Conservation (phyloP, 2,797 vertebrate species). For the Kryptolebias ocellatus region DNA sequence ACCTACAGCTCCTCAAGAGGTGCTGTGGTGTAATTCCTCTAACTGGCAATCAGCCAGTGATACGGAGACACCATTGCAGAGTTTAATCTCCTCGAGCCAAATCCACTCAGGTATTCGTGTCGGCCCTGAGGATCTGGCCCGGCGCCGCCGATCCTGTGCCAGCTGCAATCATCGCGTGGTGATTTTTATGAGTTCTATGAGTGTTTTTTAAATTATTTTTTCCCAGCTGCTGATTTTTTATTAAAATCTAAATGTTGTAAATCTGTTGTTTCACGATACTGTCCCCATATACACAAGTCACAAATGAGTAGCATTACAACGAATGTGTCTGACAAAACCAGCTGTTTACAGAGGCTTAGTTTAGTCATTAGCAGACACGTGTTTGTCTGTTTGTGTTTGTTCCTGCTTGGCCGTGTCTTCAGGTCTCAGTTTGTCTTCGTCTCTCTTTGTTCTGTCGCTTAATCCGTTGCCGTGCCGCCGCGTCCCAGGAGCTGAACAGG, state of each 20-base stretch:
- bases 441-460: background rate
- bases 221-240: background rate
- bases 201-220: background rate
- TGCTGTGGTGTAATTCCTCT: conserved; percentile 32
- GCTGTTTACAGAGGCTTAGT: background rate
- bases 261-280: too few relatives aligned
- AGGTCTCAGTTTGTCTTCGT: conserved; percentile 1
- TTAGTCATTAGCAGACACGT: background rate
- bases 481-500: conserved; percentile 88
- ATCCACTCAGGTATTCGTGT: conserved; percentile 54
- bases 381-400: background rate
- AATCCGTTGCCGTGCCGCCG: conserved; percentile 4
- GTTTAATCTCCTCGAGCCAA: conserved; percentile 52
- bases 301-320: background rate
- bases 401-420: background rate
- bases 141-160: conserved; percentile 13
- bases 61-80: conserved; percentile 33
- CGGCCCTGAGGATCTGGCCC: conserved; percentile 25
- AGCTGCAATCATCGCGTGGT: conserved; percentile 8
- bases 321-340: background rate
- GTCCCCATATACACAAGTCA: background rate
- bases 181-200: conserved; percentile 2
- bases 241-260: too few relatives aligned
- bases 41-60: conserved; percentile 27
- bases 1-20: background rate